Percentiles rank a stretch among this genome's conserved stretches.
Conservation (phyloP, 2,888 invertebrate genomes). For the Noctua janthina region DNA sequence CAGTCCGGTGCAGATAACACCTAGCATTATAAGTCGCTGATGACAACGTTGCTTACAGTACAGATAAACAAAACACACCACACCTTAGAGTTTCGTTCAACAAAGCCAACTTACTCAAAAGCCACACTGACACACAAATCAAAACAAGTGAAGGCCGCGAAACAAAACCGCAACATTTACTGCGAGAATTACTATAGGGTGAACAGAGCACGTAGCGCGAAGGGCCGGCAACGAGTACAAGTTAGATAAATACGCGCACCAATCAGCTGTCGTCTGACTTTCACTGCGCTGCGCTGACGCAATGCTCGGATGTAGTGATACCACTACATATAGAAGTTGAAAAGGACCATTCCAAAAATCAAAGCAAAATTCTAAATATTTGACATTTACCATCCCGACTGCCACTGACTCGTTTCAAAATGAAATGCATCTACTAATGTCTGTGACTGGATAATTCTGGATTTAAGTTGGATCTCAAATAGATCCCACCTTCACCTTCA, state of each 20-base stretch:
- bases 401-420: too few relatives aligned
- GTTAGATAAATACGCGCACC: constrained; percentile 67
- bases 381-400: too few relatives aligned
- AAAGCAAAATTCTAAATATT: not conserved
- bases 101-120: constrained; percentile 17
- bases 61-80: not conserved
- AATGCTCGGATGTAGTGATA: constrained; percentile 59
- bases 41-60: not conserved
- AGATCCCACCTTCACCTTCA: too few relatives aligned
- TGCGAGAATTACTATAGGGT: constrained; percentile 43
- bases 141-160: constrained; percentile 33
- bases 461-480: too few relatives aligned
- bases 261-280: constrained; percentile 73
- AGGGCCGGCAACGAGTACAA: constrained; percentile 65
- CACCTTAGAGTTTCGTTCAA: constrained; percentile 5
- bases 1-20: not conserved
- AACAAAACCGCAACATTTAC: constrained; percentile 38
- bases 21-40: not conserved
- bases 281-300: constrained; percentile 75
- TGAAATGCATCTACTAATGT: too few relatives aligned
- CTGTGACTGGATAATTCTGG: too few relatives aligned
- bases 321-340: constrained; percentile 5
- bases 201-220: constrained; percentile 63
- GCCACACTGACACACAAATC: constrained; percentile 23
- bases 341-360: constrained; percentile 25